Evolutionary conservation across 2,888 invertebrate genomes (phyloP).

Genomic region (Scaptomyza cyrtandrae): DNA sequence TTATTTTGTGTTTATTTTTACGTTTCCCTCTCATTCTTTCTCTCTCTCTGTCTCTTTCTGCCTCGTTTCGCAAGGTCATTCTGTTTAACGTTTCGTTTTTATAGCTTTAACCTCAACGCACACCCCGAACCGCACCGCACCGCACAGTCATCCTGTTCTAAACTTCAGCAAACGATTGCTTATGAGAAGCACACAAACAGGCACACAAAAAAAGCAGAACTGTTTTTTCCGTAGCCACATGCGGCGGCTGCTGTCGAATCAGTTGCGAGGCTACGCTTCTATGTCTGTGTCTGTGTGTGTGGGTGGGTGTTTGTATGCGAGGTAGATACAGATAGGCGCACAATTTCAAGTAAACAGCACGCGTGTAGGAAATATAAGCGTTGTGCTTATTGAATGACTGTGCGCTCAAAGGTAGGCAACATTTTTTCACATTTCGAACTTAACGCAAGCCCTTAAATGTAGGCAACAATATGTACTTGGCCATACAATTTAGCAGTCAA

Average conservation of each 20-base stretch:
- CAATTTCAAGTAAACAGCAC: conserved; percentile 22
- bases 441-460: conserved; percentile 35
- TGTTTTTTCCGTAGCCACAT: conserved; percentile 24
- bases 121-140: conserved; percentile 12
- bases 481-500: not conserved
- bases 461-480: conserved; percentile 21
- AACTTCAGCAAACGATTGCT: conserved; percentile 49
- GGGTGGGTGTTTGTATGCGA: conserved; percentile 32
- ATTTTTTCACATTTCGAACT: not conserved
- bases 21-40: not conserved
- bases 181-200: conserved; percentile 25
- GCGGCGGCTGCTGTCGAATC: conserved; percentile 49
- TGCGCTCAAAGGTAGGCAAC: conserved; percentile 20
- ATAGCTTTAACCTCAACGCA: conserved; percentile 44
- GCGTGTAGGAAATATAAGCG: conserved; percentile 32
- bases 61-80: conserved; percentile 56
- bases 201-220: conserved; percentile 17
- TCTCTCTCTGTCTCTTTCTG: not conserved
- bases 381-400: conserved; percentile 42
- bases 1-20: conserved; percentile 19
- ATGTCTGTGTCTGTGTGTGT: conserved; percentile 15
- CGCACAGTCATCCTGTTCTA: conserved; percentile 33
- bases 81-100: conserved; percentile 58
- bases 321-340: conserved; percentile 48
- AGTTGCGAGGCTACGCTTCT: conserved; percentile 53